These are phyloP conservation scores for Gryllus longicercus DNA, from an alignment of 2,888 invertebrate genomes.

Conservation along the genomic window DNA sequence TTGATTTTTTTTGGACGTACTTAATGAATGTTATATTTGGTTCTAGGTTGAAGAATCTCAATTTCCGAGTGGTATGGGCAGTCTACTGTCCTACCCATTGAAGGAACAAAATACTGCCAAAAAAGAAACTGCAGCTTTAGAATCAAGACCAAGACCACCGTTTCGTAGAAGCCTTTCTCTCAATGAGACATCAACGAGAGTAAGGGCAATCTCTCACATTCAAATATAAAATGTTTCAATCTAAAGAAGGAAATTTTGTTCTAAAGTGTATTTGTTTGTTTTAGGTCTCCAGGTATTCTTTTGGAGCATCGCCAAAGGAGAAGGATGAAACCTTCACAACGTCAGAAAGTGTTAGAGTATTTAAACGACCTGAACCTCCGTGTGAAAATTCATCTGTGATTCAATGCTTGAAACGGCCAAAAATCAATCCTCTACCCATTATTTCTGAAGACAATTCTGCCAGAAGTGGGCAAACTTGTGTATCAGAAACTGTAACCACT, in stretches of 20 bases:
- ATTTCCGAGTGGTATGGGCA: conserved; percentile 57
- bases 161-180: conserved; percentile 32
- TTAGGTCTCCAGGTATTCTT: no score
- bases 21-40: neutral
- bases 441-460: conserved; percentile 28
- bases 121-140: neutral
- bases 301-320: neutral
- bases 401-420: conserved; percentile 48
- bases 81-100: conserved; percentile 57
- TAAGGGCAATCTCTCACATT: neutral
- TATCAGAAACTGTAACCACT: conserved; percentile 6
- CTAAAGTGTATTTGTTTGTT: no score
- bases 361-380: conserved; percentile 68
- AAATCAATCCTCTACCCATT: conserved; percentile 39
- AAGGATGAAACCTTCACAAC: neutral
- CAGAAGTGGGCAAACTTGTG: neutral
- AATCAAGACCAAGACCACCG: conserved; percentile 43
- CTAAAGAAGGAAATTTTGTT: no score
- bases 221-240: neutral
- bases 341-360: conserved; percentile 39
- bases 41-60: conserved; percentile 47
- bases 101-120: conserved; percentile 35
- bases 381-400: conserved; percentile 50
- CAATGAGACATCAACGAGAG: conserved; percentile 30
- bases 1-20: neutral